Evolutionary conservation across 2,888 invertebrate species (phyloP).

Genomic region (Diaphora mendica): DNA sequence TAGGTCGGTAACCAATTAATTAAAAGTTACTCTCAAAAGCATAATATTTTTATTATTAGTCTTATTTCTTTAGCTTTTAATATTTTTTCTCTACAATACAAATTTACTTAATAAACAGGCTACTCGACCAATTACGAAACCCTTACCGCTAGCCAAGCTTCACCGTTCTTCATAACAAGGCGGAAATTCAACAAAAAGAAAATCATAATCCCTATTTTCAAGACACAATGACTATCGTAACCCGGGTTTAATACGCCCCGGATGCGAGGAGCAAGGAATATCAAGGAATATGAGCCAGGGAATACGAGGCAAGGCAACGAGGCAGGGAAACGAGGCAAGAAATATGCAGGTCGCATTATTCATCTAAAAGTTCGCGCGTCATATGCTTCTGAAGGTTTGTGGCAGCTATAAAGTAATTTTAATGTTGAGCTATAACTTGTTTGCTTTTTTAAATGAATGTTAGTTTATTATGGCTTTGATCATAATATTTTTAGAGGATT

Average conservation of each 20-base stretch:
- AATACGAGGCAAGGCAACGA: slow-evolving; percentile 11
- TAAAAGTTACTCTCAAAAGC: neutral
- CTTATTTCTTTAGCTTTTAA: neutral
- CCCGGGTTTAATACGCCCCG: slow-evolving; percentile 15
- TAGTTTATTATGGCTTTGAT: neutral
- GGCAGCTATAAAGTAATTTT: slow-evolving; percentile 1
- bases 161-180: slow-evolving; percentile 12
- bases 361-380: slow-evolving; percentile 11
- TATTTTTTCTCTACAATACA: neutral
- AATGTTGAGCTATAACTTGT: neutral
- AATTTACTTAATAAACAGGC: neutral
- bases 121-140: slow-evolving; percentile 14
- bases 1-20: neutral
- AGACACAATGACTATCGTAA: slow-evolving; percentile 23
- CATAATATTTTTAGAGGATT: neutral
- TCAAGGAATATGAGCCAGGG: slow-evolving; percentile 14
- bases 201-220: slow-evolving; percentile 17
- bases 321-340: slow-evolving; percentile 12
- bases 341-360: slow-evolving; percentile 18
- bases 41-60: neutral
- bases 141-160: slow-evolving; percentile 11
- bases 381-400: slow-evolving; percentile 5
- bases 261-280: slow-evolving; percentile 20
- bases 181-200: slow-evolving; percentile 12
- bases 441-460: neutral